Percentiles rank a stretch among this genome's conserved stretches.
Conservation (phyloP, 2,113 vertebrate species). For the Varanus komodoensis region DNA sequence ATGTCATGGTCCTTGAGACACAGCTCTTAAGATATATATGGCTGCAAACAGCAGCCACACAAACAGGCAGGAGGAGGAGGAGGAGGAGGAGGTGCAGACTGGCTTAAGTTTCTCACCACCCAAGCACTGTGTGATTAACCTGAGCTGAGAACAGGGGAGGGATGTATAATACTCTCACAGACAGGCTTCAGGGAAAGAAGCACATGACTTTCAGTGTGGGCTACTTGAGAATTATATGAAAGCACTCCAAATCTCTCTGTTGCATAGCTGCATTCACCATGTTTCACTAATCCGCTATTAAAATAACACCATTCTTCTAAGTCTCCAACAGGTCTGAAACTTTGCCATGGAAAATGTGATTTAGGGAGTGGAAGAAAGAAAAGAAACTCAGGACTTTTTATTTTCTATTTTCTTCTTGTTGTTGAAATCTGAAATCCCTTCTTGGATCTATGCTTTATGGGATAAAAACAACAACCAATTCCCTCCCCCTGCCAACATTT, state of each 20-base stretch:
- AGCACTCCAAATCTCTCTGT: not conserved
- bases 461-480: slow-evolving; percentile 6
- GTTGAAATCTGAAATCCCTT: not conserved
- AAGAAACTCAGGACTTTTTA: slow-evolving; percentile 1
- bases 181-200: not conserved
- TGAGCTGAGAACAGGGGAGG: not conserved
- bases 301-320: not conserved
- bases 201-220: not conserved
- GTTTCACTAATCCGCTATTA: slow-evolving; percentile 16
- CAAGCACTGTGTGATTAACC: slow-evolving; percentile 6
- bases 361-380: not conserved
- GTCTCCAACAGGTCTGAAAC: slow-evolving; percentile 4
- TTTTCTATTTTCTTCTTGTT: not conserved
- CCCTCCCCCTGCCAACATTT: not conserved
- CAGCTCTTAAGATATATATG: not conserved
- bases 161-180: not conserved
- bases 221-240: slow-evolving; percentile 9
- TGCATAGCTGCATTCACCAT: slow-evolving; percentile 9
- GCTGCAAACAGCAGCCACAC: not conserved
- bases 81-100: too few species aligned
- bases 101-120: not conserved
- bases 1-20: not conserved
- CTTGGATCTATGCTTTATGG: slow-evolving; percentile 41
- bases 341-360: not conserved
- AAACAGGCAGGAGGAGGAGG: too few species aligned